Base-by-base conservation (phyloP, 2,797 vertebrate genomes). In the Semaprochilodus insignis region DNA sequence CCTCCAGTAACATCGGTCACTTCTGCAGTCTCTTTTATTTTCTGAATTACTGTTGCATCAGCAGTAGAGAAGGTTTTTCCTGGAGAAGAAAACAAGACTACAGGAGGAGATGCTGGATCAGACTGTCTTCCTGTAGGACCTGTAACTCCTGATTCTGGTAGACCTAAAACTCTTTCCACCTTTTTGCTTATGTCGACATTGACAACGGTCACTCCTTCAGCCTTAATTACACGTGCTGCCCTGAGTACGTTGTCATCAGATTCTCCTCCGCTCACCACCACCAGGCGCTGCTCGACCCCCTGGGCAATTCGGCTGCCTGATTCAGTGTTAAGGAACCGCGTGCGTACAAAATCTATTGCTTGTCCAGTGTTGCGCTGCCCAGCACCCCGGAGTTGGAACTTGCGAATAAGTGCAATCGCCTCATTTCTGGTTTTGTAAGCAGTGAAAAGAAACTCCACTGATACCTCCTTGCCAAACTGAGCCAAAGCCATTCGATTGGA, bases 401-500 rank as follows among this genome's bases (percentile, higher is more conserved):
- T 82, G 17, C 14, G 90, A 1, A 96, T 3, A 1, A 88, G 90
- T 0, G 3, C 4, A 1, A 66, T n/a, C 3, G 85, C 80, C 23
- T 95, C 87, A 2, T 90, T 77, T 82, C 87, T 95, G 71, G 83
- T 94, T 85, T 90, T 75, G 74, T 91, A 88, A 1, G 83, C 80
- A 8, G 94, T 95, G 21, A 97, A 87, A 21, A 89, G 83, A 81
- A 97, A 97, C 21, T 96, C 96, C 0, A 86, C 88, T 8, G 89
- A 90, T 4, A 88, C 74, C 0, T 85, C 57, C 5, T 54, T 52
- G 0, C 92, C 87, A 6, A 95, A 97, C 85, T 95, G 94, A 40
- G 95, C 96, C 89, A 97, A 62, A 4, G 96, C 96, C 6, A 97
- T 67, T 1, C 87, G 95, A 82, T 94, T 84, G 57, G 90, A 92